These are phyloP conservation scores for Delphinapterus leucas DNA, from an alignment of 2,113 vertebrate species.

Conservation along the genomic window DNA sequence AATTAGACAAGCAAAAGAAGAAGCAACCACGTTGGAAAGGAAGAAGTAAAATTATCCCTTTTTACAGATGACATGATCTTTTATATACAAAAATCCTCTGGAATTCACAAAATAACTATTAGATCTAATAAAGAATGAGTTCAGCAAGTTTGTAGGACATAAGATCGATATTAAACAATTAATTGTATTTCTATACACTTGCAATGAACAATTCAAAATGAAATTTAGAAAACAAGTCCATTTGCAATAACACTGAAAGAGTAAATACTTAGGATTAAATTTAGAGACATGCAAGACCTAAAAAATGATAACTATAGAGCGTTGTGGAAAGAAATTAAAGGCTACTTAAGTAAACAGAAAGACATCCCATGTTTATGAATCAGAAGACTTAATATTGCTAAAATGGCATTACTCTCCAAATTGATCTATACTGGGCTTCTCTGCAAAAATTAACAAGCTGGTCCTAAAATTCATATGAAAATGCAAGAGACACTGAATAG, in stretches of 20 bases:
- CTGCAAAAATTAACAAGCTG: not conserved
- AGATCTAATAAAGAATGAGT: slow-evolving; percentile 4
- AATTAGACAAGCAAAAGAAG: not conserved
- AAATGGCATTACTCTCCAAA: not conserved
- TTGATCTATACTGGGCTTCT: not conserved
- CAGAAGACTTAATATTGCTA: not conserved
- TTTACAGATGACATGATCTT: not conserved
- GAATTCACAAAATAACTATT: not conserved
- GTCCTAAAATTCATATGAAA: not conserved
- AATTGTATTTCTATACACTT: not conserved
- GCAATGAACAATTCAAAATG: not conserved
- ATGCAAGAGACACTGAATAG: not conserved
- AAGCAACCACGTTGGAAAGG: not conserved
- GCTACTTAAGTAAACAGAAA: not conserved
- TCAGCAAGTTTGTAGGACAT: not conserved
- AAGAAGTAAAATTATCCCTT: slow-evolving; percentile 10
- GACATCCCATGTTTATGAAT: not conserved
- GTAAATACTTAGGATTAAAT: not conserved
- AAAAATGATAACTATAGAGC: not conserved
- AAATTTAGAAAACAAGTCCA: not conserved
- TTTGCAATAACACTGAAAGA: not conserved
- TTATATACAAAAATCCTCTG: not conserved
- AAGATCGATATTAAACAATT: not conserved
- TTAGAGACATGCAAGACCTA: not conserved
- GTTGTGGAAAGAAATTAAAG: not conserved